Evolutionary conservation across 2,113 vertebrate genomes (phyloP), one percentile per base, ranked within the genome.

Genomic region (Microcebus murinus): DNA sequence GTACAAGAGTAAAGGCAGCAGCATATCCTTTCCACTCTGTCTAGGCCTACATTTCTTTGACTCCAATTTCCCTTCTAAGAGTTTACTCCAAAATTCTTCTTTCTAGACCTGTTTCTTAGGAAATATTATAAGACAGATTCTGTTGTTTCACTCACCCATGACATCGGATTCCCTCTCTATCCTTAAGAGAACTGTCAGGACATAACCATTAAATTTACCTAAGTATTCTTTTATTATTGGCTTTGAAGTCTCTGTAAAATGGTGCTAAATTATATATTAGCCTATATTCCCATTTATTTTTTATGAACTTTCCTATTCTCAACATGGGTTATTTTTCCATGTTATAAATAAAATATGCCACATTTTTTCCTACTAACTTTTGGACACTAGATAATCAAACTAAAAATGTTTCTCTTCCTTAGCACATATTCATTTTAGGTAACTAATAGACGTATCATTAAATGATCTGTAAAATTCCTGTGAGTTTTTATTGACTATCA

Each of bases 311-410:
- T 95, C 10, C 73, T 86, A 9, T 81, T 70, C 68, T 36, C 20
- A 74, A 74, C 86, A 50, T 89, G 6, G 45, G 34, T 74, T 90
- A 82, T 39, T 90, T 86, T 61, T 63, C 73, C 36, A 31, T 68
- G 29, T 83, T 92, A 11, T 86, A 96, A 95, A 97, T 83, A 94
- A 96, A 97, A 76, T 91, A 65, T 86, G 36, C 34, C 39, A 20
- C 31, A 48, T 52, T 73, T 86, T 55, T 87, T 87, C 70, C 36
- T 80, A 76, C 9, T 82, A 91, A 93, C 48, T 84, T 90, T 92
- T 84, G 67, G 61, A 63, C 29, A 29, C 15, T 85, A 65, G 59
- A 36, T 92, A 84, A 91, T 42, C n/a, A 91, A 70, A 95, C 25
- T 70, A 85, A 85, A 45, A 90, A 42, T 83, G 6, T 88, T 12